phyloP scores from a whole-genome alignment of 2,113 vertebrate species.

The Etheostoma cragini region DNA sequence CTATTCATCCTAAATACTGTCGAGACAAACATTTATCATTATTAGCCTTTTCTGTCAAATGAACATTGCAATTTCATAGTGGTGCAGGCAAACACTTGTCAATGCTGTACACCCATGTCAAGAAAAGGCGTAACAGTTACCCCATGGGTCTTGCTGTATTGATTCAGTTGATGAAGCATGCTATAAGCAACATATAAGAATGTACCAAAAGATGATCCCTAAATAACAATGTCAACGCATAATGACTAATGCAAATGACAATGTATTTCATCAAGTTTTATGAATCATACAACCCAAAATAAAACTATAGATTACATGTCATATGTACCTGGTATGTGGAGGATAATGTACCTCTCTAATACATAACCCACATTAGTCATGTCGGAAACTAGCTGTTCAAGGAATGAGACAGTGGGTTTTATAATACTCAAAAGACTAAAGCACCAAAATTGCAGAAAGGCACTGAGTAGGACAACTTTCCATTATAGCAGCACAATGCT shows the following conservation, averaged over 20 bases:
- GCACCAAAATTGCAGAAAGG: not conserved
- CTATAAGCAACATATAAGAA: slow-evolving; percentile 18
- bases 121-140: slow-evolving; percentile 5
- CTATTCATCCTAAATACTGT: slow-evolving; percentile 20
- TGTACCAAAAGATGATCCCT: slow-evolving; percentile 41
- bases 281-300: not conserved
- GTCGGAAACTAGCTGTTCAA: not conserved
- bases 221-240: slow-evolving; percentile 64
- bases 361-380: not conserved
- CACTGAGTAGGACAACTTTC: not conserved
- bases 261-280: slow-evolving; percentile 33
- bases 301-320: not conserved
- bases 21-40: slow-evolving; percentile 5
- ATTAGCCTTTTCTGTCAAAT: slow-evolving; percentile 17
- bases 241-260: slow-evolving; percentile 36
- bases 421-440: not conserved
- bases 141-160: not conserved
- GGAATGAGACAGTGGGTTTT: not conserved
- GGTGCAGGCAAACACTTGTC: slow-evolving; percentile 15
- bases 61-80: slow-evolving; percentile 2
- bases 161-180: slow-evolving; percentile 26
- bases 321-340: not conserved
- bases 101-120: slow-evolving; percentile 3
- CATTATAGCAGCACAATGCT: slow-evolving; percentile 17
- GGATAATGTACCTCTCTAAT: not conserved